These are phyloP conservation scores for Fratercula arctica DNA, from an alignment of 2,797 vertebrate species.

Conservation along the genomic window DNA sequence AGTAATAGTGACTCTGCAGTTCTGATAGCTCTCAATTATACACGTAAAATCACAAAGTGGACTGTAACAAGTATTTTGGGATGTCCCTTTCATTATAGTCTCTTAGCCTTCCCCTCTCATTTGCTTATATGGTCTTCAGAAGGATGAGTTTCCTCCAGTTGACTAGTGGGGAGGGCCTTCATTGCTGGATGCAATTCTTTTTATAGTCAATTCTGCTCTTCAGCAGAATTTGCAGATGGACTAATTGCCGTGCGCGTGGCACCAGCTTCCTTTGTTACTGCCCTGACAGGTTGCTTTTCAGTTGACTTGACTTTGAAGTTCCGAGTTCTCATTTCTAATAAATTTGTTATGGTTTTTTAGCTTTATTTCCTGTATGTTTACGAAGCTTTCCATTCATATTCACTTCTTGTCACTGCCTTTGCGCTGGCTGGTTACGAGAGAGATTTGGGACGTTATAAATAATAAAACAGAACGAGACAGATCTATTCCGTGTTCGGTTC, in stretches of 20 bases:
- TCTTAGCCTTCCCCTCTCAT: background rate
- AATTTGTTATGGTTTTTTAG: slow-evolving; percentile 11
- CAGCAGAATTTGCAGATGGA: background rate
- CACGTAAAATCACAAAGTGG: background rate
- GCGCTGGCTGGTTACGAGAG: background rate
- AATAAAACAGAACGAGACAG: slow-evolving; percentile 22
- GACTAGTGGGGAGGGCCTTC: background rate
- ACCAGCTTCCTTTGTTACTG: slow-evolving; percentile 1
- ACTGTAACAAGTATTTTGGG: background rate
- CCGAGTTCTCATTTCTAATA: slow-evolving; percentile 19
- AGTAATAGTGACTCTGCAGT: background rate
- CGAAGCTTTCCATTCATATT: slow-evolving; percentile 20
- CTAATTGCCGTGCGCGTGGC: background rate
- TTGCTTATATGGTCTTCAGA: background rate
- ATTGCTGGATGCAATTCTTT: background rate
- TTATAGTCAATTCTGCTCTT: background rate
- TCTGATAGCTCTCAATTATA: background rate
- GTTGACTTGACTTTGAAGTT: slow-evolving; percentile 40
- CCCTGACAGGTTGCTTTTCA: slow-evolving; percentile 8
- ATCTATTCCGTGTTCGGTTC: background rate
- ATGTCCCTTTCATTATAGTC: background rate
- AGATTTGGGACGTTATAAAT: slow-evolving; percentile 51
- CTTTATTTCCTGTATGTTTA: background rate
- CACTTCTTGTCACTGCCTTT: slow-evolving; percentile 6
- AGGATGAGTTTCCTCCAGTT: background rate